Evolutionary conservation across 2,888 invertebrate genomes (phyloP), one percentile per base, ranked within the genome.

Genomic region (Anticlea derivata): DNA sequence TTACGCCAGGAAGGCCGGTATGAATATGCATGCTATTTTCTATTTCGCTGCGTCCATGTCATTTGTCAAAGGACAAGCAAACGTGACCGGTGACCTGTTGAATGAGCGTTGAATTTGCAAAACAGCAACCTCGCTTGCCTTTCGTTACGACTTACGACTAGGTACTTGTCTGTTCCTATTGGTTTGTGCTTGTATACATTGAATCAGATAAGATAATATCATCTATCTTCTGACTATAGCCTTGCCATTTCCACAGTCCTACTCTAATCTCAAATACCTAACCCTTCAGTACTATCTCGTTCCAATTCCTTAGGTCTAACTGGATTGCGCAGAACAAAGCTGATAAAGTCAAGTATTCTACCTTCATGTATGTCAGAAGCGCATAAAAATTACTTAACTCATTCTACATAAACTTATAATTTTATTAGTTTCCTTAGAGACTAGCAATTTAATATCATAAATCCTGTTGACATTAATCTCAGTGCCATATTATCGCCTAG

Each of bases 21-120:
- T 48, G 30, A 48, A 53, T 48, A 53, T 53, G 44, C 40, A 53
- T 44, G 39, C 35, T 38, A 39, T 53, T 55, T 52, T 35, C 35
- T 41, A 58, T 57, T 51, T 41, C 26, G 31, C 40, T 49, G 54
- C 54, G 48, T 54, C 50, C 58, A 29, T 49, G 55, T 58, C 56
- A 56, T 40, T 40, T 53, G 56, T 55, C 51, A 55, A 50, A 54
- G 38, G 50, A 40, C 43, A 47, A 22, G 37, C 35, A 39, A 33
- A 54, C 58, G 58, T 58, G 45, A 55, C 54, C 59, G 54, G 49
- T 60, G 31, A 58, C 55, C 55, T 52, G 53, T 53, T 50, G 34
- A 50, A 24, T 51, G 12, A 27, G 37, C 24, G 37, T 41, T 50
- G 49, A 11, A 27, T 56, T 59, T 58, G 55, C 58, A 49, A 55